Evolutionary conservation across 2,797 vertebrate species (phyloP), one percentile per base, ranked within the genome.

Genomic region (Thalassophryne amazonica): DNA sequence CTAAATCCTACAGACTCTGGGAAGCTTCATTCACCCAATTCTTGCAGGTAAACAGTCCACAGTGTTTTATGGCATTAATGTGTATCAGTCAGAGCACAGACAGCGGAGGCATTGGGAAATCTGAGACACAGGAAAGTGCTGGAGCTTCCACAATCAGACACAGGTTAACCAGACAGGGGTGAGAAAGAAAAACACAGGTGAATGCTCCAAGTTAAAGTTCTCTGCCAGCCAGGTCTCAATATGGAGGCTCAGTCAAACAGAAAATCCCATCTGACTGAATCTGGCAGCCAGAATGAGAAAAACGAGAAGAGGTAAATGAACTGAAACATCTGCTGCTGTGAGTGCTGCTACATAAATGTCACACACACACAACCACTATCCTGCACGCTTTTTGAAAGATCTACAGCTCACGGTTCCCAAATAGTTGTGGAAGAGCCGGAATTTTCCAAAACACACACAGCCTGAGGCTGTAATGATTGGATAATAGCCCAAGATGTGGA

Each of bases 171-270:
- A 60, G 55, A 48, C 13, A 21, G 16, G 17, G 18, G 11, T 13
- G 19, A 69, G 31, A 41, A 58, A 55, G 22, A 21, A 16, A 42
- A 64, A 35, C 43, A 36, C 37, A 59, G 51, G 41, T 70, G 38
- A 60, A 43, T 16, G 50, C 37, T 42, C 37, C 20, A 53, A 74
- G n/a, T 73, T 52, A 62, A 52, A 56, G 29, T 17, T 60, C 31
- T 35, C 51, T 48, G 51, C 37, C 32, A 55, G 29, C 43, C 22
- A 34, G 60, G 35, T 71, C 58, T 24, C 41, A 52, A 22, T 51
- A 53, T 5, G 16, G 48, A 20, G 46, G 34, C 37, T 36, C 50
- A 20, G 2, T 28, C 8, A 54, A 27, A 22, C 42, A 47, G 23
- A 31, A 19, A 31, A 47, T 37, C 30, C 18, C 4, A 29, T 60